Percentiles rank a stretch among this genome's conserved stretches.
Conservation (phyloP, 1,140 invertebrate species). For the Maconellicoccus hirsutus region DNA sequence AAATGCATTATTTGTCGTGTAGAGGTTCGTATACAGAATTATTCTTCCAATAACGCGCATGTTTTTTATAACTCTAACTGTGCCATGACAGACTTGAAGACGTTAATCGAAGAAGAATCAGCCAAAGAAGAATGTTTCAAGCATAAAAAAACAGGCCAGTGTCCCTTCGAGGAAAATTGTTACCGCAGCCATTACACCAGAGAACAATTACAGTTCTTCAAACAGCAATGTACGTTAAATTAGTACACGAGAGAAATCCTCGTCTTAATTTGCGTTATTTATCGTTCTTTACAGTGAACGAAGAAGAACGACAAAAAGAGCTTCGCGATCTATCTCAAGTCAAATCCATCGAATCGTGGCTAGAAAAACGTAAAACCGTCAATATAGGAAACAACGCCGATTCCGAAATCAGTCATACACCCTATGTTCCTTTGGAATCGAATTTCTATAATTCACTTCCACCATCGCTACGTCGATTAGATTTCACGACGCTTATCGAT, state of each 20-base stretch:
- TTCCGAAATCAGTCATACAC: not conserved
- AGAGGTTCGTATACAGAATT: constrained; percentile 26
- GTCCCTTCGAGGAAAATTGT: constrained; percentile 29
- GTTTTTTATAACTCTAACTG: too few relatives aligned
- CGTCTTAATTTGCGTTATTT: not conserved
- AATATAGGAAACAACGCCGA: not conserved
- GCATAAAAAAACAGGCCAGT: constrained; percentile 27
- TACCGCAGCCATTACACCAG: constrained; percentile 28
- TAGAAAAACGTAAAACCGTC: not conserved
- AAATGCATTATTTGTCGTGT: constrained; percentile 28
- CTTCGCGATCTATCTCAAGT: not conserved
- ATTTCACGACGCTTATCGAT: not conserved
- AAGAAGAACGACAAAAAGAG: not conserved
- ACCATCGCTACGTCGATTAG: not conserved
- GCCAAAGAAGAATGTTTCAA: constrained; percentile 28
- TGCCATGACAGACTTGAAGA: constrained; percentile 28
- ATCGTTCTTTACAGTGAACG: not conserved
- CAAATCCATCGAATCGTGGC: constrained; percentile 1
- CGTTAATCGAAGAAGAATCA: constrained; percentile 28
- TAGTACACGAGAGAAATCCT: not conserved
- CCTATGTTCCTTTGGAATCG: not conserved
- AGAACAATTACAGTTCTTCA: constrained; percentile 26
- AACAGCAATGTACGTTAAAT: constrained; percentile 25
- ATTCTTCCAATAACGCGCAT: too few relatives aligned
- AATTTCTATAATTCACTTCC: not conserved